phyloP scores from a whole-genome alignment of 2,888 invertebrate genomes.

The Dendrolimus pini region DNA sequence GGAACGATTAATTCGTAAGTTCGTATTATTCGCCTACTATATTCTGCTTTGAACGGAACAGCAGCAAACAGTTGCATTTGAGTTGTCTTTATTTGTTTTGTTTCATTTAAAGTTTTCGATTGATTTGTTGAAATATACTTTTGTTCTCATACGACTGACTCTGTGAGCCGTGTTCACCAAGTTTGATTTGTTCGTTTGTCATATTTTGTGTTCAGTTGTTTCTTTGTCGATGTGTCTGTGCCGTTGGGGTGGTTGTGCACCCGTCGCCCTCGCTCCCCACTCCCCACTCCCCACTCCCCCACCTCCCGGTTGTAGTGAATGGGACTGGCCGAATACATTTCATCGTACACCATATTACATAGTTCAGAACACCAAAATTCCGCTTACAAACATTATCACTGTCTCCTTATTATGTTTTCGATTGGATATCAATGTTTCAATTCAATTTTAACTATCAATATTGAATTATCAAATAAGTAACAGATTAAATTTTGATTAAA shows the following conservation, averaged over 20 bases:
- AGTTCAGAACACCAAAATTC: slow-evolving; percentile 5
- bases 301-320: neutral
- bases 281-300: neutral
- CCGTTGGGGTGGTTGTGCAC: slow-evolving; percentile 55
- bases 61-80: slow-evolving; percentile 37
- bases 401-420: neutral
- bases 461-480: too few species aligned
- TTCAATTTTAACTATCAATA: neutral
- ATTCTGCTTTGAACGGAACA: too few species aligned
- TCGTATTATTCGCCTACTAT: neutral
- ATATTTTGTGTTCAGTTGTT: slow-evolving; percentile 35
- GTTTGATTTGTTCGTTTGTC: slow-evolving; percentile 38
- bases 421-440: neutral
- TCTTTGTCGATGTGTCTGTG: slow-evolving; percentile 41
- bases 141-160: slow-evolving; percentile 20
- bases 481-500: too few species aligned
- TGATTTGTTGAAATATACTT: slow-evolving; percentile 23
- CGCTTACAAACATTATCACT: slow-evolving; percentile 3
- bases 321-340: neutral
- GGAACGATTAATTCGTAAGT: neutral
- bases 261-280: slow-evolving; percentile 33
- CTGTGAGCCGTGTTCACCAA: slow-evolving; percentile 26
- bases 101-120: slow-evolving; percentile 29
- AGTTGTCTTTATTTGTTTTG: slow-evolving; percentile 19
- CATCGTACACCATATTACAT: neutral